Base-by-base conservation (phyloP, 1,140 invertebrate species). In the Notospermus geniculatus region DNA sequence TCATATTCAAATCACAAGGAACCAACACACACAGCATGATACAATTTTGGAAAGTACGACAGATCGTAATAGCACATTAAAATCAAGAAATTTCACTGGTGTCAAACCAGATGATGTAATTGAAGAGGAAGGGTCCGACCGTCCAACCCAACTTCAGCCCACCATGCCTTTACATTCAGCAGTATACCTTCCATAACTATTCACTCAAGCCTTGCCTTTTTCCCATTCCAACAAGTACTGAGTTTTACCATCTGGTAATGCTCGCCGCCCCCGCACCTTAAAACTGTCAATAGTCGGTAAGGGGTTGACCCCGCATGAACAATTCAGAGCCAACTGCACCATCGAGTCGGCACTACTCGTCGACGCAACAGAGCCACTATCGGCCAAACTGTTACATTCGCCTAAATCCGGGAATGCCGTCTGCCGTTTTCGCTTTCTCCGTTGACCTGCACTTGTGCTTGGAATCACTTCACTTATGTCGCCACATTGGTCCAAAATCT, bases 201-300 rank as follows among this genome's bases (percentile, higher is more conserved):
- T 36, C 15, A 36, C 32, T 4, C 5, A 36, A n/a, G n/a, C n/a
- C n/a, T n/a, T n/a, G n/a, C n/a, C n/a, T 50, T 27, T 27, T 68
- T 91, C 91, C 92, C 92, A 95, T 80, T 94, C 89, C 60, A 95
- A 89, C 69, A 95, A 85, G 86, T 92, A 94, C 76, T 93, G 90
- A 64, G 87, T 81, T 69, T 87, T 87, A 7, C 89, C 89, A 63
- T 85, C 86, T 28, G 87, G 82, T 11, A 85, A 85, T 25, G 86
- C 79, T 39, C 92, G 82, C 73, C 89, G 90, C 29, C 89, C 92
- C 60, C 87, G 84, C 28, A 95, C 86, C 22, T 84, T 83, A 79
- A 90, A 94, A 59, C 89, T 87, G 79, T 93, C 91, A 25, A 90
- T 91, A 41, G 87, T 87, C 25, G 89, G 88, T 69, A 93, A 91